Base-by-base conservation (phyloP, 2,113 vertebrate species). In the Hypomesus transpacificus region DNA sequence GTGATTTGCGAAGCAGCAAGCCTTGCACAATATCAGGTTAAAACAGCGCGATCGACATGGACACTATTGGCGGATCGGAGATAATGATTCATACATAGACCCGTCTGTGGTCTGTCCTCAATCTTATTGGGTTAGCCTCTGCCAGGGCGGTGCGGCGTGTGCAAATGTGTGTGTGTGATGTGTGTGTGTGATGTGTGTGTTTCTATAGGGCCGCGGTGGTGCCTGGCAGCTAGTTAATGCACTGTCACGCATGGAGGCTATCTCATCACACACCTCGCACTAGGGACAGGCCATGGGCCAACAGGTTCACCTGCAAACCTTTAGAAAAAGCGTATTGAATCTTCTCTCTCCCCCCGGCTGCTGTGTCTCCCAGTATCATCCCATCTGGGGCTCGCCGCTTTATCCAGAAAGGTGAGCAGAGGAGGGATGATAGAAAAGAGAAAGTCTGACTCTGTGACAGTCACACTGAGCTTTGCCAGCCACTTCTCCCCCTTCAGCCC, bases 231-330 rank as follows among this genome's bases (percentile, higher is more conserved):
- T 71, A 86, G 85, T 66, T 84, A 87, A 86, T 82, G 87, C 78
- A 17, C 72, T 70, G 87, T 87, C 82, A 87, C 78, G 79, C 86
- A 81, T 87, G 78, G 82, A 71, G 52, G 73, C 74, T 71, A 77
- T 71, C 84, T 84, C 85, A 86, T 91, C 83, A 85, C 80, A 86
- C 85, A 87, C 75, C 81, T 83, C 81, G 71, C 65, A 4, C 63
- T 50, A 20, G 63, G 34, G 63, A 20, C 26, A 39, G 62, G 62
- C 62, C 18, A 20, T 9, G 63, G 63, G 31, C 63, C 63, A 50
- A 22, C 63, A 11, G 26, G 63, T 11, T 22, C 63, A 34, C 31
- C 17, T 65, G 31, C 34, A 14, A 18, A n/a, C 39, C 68, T 75
- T 67, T 50, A 76, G 34, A 14, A 73, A 73, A 77, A 70, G 73